Base-by-base conservation (phyloP, 2,113 vertebrate genomes). In the Telmatochromis brichardi region DNA sequence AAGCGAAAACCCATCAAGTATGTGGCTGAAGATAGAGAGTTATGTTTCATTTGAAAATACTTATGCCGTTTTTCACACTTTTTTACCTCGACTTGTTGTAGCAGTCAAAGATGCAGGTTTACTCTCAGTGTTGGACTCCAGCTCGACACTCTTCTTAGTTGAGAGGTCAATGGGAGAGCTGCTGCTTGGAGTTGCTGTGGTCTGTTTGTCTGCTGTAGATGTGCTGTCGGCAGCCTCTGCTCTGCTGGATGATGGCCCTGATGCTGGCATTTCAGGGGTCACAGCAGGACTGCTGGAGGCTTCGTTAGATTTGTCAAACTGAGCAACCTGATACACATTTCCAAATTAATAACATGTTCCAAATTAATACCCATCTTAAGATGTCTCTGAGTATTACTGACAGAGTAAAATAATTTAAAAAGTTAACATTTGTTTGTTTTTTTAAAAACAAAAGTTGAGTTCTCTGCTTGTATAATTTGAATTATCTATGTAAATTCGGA, bases 81-180 rank as follows among this genome's bases (percentile, higher is more conserved):
- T 8, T 47, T 4, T 91, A 94, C 94, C 93, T 84, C 85, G 80
- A 90, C 45, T 40, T 7, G 80, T 55, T n/a, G 89, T 10, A 42
- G 79, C 13, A 33, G 85, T 5, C 14, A 68, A 33, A 26, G 80
- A 53, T 21, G 15, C 26, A 35, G 82, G 8, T 5, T 63, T 55
- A 33, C 80, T 53, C 13, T 2, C 57, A 15, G 31, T 35, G 55
- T 7, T 90, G 58, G 92, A 87, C 86, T 96, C 96, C 8, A 42
- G 76, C 81, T 96, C 97, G 42, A 35, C 55, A 86, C 92, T 96
- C 76, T 96, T 97, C 93, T 97, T 99, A 21, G 96, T 96, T 23
- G 98, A 98, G 86, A 99, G 95, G 92, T 99, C 98, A 51, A 99
- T 97, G 54, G 98, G 98, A 80, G 92, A 95, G 33, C 96, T 96